Conservation (phyloP, 2,113 vertebrate genomes). For the Alces alces region DNA sequence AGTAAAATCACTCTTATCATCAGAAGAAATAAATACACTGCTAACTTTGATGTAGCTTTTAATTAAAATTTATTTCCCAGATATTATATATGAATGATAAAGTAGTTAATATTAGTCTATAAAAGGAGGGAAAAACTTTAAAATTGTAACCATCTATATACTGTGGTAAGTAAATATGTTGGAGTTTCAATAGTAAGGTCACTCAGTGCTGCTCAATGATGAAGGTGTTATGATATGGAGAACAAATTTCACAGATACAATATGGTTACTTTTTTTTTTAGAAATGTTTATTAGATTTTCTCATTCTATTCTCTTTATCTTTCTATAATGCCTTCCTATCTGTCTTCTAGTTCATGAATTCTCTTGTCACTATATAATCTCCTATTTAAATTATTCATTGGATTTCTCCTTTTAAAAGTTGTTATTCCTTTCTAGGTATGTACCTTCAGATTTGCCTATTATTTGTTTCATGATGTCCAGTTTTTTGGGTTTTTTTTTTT, state of each 20-base stretch:
- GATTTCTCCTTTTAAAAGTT: not conserved
- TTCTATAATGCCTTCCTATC: not conserved
- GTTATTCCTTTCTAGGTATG: not conserved
- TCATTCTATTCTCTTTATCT: not conserved
- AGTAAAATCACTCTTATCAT: not conserved
- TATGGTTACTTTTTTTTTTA: not conserved
- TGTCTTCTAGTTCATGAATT: conserved; percentile 5
- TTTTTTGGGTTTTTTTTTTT: not conserved
- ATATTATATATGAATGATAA: not conserved
- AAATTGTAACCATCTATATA: not conserved
- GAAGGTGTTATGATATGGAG: not conserved
- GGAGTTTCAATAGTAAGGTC: not conserved
- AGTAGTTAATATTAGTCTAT: not conserved
- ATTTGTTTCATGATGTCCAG: not conserved
- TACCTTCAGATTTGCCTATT: not conserved
- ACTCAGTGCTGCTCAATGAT: not conserved
- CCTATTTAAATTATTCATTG: not conserved
- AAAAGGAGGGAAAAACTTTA: not conserved
- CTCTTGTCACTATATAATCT: not conserved
- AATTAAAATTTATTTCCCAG: not conserved
- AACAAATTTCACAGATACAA: not conserved
- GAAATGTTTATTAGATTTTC: not conserved
- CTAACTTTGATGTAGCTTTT: not conserved
- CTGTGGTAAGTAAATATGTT: not conserved
- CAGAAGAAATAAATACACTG: not conserved